Evolutionary conservation across 2,113 vertebrate genomes (phyloP), one percentile per base, ranked within the genome.

Genomic region (Austrofundulus limnaeus): DNA sequence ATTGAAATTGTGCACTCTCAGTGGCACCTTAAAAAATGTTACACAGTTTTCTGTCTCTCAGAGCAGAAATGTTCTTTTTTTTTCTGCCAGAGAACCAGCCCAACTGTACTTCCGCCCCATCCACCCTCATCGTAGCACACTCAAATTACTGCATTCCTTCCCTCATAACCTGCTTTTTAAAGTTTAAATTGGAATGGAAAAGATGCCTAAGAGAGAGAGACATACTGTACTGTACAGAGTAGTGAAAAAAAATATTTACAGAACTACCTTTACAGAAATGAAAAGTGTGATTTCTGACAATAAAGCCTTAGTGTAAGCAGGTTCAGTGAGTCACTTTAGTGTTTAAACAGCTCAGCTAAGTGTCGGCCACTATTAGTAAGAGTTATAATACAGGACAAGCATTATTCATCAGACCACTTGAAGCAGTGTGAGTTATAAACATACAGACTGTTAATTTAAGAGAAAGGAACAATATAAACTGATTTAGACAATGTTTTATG

Each of bases 91-190:
- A 50, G 58, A 72, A 52, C 57, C 49, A 68, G 41, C 56, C 65
- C 77, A 78, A 55, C 64, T 73, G 57, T 60, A 58, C 43, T 51
- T 13, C 25, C 54, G 69, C 65, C 51, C 54, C 38, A 48, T 70
- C 47, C 34, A 50, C 61, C 58, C 20, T 24, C 67, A 51, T 54
- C 48, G 15, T 39, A 66, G 75, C 31, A 48, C 69, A 79, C 75
- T 80, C 75, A 86, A 87, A 85, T 89, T 84, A 89, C 73, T 48
- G 80, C 84, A 77, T 89, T 88, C 84, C 86, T 88, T 65, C 68
- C 72, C 50, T 45, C n/a, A 46, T 51, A 75, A 86, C 77, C 66
- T 82, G 79, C 61, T 77, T 61, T 72, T 85, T 75, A 51, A 34
- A 61, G 55, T 31, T 65, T 51, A 56, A 80, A 61, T 59, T 49